Percentiles rank a stretch among this genome's conserved stretches.
Evolutionary conservation across 2,888 invertebrate genomes (phyloP).

Genomic region (Drosophila falleni): DNA sequence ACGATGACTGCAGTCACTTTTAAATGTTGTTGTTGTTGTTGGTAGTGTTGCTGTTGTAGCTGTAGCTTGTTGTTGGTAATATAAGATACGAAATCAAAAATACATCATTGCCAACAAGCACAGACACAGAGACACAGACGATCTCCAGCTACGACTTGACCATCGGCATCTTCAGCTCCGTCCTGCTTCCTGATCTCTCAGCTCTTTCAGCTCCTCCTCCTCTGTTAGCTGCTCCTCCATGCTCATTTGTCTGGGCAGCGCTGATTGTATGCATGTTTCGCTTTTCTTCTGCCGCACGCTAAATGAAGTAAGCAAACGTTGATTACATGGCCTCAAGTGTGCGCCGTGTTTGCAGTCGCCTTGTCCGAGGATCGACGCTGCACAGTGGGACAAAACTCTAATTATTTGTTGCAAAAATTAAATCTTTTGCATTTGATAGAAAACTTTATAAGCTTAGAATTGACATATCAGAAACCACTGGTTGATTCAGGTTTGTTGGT

Average conservation of each 20-base stretch:
- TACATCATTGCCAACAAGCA: slow-evolving; percentile 82
- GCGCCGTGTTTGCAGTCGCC: slow-evolving; percentile 65
- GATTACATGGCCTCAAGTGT: slow-evolving; percentile 82
- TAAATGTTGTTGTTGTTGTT: slow-evolving; percentile 26
- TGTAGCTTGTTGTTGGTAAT: slow-evolving; percentile 75
- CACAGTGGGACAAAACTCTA: too few species aligned
- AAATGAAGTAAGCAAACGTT: slow-evolving; percentile 81
- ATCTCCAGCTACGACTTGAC: slow-evolving; percentile 42
- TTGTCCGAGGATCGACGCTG: slow-evolving; percentile 27
- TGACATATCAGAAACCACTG: too few species aligned
- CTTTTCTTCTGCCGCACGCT: slow-evolving; percentile 81
- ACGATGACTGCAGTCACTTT: slow-evolving; percentile 58
- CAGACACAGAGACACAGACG: slow-evolving; percentile 38
- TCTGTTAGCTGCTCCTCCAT: slow-evolving; percentile 2
- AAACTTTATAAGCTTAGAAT: too few species aligned
- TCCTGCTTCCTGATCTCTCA: slow-evolving; percentile 40
- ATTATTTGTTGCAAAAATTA: too few species aligned
- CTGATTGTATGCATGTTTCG: slow-evolving; percentile 81
- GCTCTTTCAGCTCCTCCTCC: slow-evolving; percentile 26
- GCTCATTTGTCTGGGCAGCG: slow-evolving; percentile 66
- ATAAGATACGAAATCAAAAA: slow-evolving; percentile 82
- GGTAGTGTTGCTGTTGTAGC: slow-evolving; percentile 34
- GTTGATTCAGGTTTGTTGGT: too few species aligned
- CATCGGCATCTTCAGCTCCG: slow-evolving; percentile 40
- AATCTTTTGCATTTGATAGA: too few species aligned